A percentile compares a stretch with the other conserved stretches of the same genome.
Conservation (phyloP, 2,113 vertebrate genomes). For the Myotis brandtii region DNA sequence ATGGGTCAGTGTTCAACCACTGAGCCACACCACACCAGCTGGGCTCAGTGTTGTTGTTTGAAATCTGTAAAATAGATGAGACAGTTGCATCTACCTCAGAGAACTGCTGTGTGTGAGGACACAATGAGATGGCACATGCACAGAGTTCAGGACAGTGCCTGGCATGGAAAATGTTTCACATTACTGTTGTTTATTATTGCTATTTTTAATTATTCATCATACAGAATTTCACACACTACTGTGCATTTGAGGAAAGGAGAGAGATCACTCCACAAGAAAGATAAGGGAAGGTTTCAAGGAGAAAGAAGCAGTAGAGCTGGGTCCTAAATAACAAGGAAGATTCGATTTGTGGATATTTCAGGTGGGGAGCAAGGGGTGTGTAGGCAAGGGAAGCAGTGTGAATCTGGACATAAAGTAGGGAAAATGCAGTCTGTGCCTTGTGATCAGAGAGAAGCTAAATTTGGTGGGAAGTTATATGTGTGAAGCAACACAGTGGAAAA, state of each 20-base stretch:
- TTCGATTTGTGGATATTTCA: background rate
- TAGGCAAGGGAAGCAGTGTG: background rate
- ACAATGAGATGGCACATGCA: background rate
- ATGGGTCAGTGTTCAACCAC: too few species aligned
- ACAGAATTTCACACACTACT: background rate
- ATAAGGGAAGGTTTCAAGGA: background rate
- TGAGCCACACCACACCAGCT: too few species aligned
- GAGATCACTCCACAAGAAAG: background rate
- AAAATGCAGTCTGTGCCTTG: background rate
- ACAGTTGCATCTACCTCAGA: background rate
- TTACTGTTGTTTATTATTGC: background rate
- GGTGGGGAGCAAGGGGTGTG: background rate
- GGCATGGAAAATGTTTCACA: background rate
- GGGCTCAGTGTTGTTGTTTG: background rate
- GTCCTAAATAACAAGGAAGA: background rate
- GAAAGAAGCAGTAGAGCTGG: background rate
- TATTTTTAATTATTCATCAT: background rate
- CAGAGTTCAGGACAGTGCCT: background rate
- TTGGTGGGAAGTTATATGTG: background rate
- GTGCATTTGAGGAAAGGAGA: background rate
- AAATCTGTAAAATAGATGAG: background rate
- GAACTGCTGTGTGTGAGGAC: background rate
- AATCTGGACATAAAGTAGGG: background rate
- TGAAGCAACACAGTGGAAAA: background rate
- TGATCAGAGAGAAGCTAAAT: background rate